These are phyloP conservation scores for Saccostrea cuccullata DNA, from an alignment of 1,140 invertebrate genomes.

Conservation along the genomic window DNA sequence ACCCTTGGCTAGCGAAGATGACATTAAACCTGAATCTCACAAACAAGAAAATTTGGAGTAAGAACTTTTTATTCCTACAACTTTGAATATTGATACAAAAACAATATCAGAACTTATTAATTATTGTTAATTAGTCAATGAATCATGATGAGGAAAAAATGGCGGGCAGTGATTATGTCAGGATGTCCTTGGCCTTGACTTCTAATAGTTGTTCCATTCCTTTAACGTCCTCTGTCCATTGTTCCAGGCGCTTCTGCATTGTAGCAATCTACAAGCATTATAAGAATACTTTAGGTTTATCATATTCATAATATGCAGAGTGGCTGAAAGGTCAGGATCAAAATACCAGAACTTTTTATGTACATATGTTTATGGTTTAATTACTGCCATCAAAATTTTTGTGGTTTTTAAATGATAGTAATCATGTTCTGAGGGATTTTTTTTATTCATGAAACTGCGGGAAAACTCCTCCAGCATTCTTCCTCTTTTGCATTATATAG, in stretches of 20 bases:
- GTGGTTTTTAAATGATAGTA: no score
- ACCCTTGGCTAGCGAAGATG: no score
- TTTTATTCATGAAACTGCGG: no score
- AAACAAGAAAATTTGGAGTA: neutral
- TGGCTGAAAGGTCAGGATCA: no score
- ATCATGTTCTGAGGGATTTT: no score
- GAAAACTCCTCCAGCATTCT: no score
- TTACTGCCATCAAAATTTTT: no score
- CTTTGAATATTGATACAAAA: neutral
- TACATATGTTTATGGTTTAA: no score
- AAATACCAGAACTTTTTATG: no score
- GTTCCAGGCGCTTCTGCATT: constrained; percentile 88
- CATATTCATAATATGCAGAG: no score
- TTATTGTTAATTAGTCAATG: constrained; percentile 13
- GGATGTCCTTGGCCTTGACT: constrained; percentile 89
- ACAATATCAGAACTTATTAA: neutral
- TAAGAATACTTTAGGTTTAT: neutral
- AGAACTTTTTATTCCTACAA: neutral
- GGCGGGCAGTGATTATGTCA: constrained; percentile 80
- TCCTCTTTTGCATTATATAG: no score
- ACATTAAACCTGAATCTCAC: no score
- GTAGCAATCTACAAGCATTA: constrained; percentile 83
- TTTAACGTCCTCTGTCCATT: constrained; percentile 90
- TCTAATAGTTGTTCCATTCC: constrained; percentile 90
- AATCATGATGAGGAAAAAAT: neutral